Percentiles rank a stretch among this genome's conserved stretches.
These are phyloP conservation scores for Sceloporus tristichus DNA, from an alignment of 2,113 vertebrate species.

Conservation along the genomic window DNA sequence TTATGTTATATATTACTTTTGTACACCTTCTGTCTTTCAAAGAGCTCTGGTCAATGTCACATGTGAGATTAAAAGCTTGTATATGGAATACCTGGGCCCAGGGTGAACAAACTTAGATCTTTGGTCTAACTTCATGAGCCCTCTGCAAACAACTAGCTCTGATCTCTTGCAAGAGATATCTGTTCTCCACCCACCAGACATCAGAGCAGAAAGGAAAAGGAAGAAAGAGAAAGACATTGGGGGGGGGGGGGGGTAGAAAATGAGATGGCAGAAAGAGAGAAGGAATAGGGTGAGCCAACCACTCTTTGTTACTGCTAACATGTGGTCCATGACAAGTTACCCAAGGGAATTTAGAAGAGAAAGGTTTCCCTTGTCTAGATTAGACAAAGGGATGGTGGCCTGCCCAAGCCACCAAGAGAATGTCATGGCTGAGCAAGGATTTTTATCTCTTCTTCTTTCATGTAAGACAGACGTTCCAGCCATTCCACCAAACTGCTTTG, in stretches of 20 bases:
- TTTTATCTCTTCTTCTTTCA: not conserved
- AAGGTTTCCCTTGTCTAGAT: not conserved
- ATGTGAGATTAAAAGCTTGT: not conserved
- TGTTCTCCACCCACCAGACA: too few species aligned
- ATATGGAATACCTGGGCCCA: not conserved
- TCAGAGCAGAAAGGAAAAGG: too few species aligned
- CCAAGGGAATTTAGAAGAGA: too few species aligned
- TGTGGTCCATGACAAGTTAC: too few species aligned
- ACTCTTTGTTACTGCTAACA: too few species aligned
- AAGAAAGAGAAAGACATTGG: too few species aligned
- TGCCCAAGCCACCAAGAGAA: not conserved
- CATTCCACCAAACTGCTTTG: not conserved
- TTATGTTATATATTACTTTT: conserved; percentile 6
- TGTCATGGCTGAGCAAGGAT: not conserved
- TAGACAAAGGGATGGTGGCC: not conserved
- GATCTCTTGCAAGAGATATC: not conserved
- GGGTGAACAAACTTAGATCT: not conserved
- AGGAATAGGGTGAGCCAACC: too few species aligned
- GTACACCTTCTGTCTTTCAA: not conserved
- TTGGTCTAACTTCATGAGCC: not conserved
- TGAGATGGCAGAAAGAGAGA: too few species aligned
- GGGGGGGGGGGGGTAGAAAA: too few species aligned
- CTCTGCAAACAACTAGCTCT: not conserved
- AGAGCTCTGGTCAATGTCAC: not conserved
- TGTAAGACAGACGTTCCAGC: not conserved